phyloP scores from a whole-genome alignment of 2,888 invertebrate genomes.

The Cantharis rustica region DNA sequence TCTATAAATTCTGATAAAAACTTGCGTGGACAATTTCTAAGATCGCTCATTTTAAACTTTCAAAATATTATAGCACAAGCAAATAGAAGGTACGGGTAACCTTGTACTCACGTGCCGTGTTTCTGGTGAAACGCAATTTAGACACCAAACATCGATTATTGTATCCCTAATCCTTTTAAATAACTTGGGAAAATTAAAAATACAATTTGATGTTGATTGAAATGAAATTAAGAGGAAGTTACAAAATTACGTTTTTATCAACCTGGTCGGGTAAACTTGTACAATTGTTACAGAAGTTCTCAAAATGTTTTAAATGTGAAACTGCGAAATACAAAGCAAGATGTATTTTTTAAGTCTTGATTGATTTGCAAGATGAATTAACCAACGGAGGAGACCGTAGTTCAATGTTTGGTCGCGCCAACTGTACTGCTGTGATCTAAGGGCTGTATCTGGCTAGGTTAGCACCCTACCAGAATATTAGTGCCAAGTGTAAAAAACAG shows the following conservation, averaged over 20 bases:
- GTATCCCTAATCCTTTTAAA: neutral
- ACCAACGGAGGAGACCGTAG: no score
- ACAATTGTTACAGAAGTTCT: neutral
- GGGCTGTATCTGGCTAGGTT: no score
- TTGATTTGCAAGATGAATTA: no score
- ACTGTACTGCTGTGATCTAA: no score
- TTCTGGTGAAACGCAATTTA: neutral
- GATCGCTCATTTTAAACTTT: neutral
- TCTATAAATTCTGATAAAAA: neutral
- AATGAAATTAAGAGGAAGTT: neutral
- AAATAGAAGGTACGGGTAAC: neutral
- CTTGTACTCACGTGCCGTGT: neutral
- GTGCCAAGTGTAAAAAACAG: no score
- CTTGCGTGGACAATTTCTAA: neutral
- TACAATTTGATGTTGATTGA: no score
- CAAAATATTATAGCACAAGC: neutral
- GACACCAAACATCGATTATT: neutral
- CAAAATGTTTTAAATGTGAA: neutral
- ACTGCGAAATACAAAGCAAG: no score
- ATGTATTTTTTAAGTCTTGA: no score
- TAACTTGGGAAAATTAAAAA: no score
- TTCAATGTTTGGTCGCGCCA: no score
- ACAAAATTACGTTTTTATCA: neutral
- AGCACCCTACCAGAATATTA: no score
- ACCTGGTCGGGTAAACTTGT: neutral